Base-by-base conservation (phyloP, 2,797 vertebrate genomes). In the Aplochiton taeniatus region DNA sequence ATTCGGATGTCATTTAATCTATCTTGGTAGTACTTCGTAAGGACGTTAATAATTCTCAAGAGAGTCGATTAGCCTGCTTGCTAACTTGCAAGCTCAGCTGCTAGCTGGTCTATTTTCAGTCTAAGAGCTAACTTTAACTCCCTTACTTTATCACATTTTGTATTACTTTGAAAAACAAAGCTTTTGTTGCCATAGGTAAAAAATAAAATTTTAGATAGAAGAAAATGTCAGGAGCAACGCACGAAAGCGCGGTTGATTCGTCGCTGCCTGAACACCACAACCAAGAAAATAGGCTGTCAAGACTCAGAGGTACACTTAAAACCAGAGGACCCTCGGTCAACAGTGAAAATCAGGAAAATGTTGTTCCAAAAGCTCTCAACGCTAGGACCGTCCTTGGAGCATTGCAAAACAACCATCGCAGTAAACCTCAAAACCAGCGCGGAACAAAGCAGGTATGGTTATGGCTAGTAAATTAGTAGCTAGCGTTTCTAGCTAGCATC, bases 321-420 rank as follows among this genome's bases (percentile, higher is more conserved):
- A 52, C 45, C 68, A 77, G 86, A 45, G 70, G 58, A 31, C 66
- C n/a, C n/a, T n/a, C 16, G 44, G 69, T 16, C 46, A 9, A 48
- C 46, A 48, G 9, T 44, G 94, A 95, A 43, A 94, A 98, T 83
- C 94, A 94, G 55, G 96, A 98, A 65, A 98, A 98, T 68, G 43
- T 92, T 0, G 86, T 90, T 0, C 94, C 94, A 0, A 92, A 83
- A 41, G 60, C 58, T 0, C 9, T 59, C 16, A 41, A 58, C 8
- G 80, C 31, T 81, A 86, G 93, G 68, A 93, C 92, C 9, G 93
- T 90, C 1, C 78, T 96, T 74, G 95, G 93, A 1, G 75, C 89
- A 5, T 77, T 98, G 77, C 93, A 92, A 76, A 89, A 87, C 64
- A 92, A 92, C 67, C 92, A 87, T 50, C 70, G 83, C n/a, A 75